phyloP scores from a whole-genome alignment of 1,140 invertebrate species.

The Hermetia illucens region DNA sequence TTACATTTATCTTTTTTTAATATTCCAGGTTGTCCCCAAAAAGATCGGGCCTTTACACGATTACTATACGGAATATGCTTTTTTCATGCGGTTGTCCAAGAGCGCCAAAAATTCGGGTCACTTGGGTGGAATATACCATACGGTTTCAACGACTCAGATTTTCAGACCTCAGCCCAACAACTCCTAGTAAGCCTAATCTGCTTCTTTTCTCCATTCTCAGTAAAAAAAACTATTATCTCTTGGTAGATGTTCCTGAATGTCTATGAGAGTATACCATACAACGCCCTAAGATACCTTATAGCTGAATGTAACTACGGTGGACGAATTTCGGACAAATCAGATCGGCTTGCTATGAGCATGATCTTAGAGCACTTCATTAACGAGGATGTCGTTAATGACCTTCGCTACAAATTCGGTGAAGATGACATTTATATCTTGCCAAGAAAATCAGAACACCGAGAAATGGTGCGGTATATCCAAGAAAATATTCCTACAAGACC shows the following conservation, averaged over 20 bases:
- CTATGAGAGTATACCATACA: conserved; percentile 64
- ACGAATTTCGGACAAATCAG: conserved; percentile 85
- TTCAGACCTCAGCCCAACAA: conserved; percentile 81
- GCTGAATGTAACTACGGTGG: conserved; percentile 96
- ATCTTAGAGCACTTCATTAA: conserved; percentile 73
- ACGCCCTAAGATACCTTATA: conserved; percentile 76
- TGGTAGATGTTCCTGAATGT: conserved; percentile 57
- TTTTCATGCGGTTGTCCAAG: conserved; percentile 87
- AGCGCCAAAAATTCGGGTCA: conserved; percentile 79
- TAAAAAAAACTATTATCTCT: too few species aligned
- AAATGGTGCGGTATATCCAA: conserved; percentile 55
- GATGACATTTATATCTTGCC: conserved; percentile 47
- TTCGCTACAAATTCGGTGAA: conserved; percentile 42
- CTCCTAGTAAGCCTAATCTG: conserved; percentile 30
- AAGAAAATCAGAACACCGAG: conserved; percentile 47
- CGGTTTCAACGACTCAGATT: conserved; percentile 89
- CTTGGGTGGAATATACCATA: conserved; percentile 93
- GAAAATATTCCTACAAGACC: conserved; percentile 46
- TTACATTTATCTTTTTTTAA: too few species aligned
- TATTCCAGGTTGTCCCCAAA: conserved; percentile 43
- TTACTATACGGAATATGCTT: conserved; percentile 81
- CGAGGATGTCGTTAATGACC: conserved; percentile 44
- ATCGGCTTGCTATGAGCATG: conserved; percentile 69
- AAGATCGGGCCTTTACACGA: conserved; percentile 60
- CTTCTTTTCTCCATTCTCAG: too few species aligned